Base-by-base conservation (phyloP, 2,113 vertebrate genomes). In the Neotoma lepida region DNA sequence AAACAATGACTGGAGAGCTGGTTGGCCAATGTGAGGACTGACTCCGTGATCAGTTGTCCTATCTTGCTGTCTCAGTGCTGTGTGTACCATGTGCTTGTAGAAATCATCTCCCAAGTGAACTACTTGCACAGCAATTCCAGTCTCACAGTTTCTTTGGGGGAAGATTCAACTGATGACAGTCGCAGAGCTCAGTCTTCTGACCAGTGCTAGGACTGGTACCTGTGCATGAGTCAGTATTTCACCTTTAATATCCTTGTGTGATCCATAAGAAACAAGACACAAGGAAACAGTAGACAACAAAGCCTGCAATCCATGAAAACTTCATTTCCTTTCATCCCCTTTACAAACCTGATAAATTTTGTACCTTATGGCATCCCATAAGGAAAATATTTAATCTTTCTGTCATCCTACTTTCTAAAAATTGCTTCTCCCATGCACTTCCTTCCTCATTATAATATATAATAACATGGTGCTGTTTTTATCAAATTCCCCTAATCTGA, bases 361-460 rank as follows among this genome's bases (percentile, higher is more conserved):
- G 39, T 71, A 96, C 68, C 63, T 95, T 93, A 92, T 87, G 78
- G 90, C 89, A 95, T 87, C 56, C 44, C 39, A 64, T 64, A 76
- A 91, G 73, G 63, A 94, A 96, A 95, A 87, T 93, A 95, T 95
- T 97, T 96, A 92, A 91, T 96, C 93, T 94, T 71, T 92, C 86
- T 94, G 77, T 93, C 82, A 90, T 89, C 49, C 90, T 89, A 84
- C 78, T 97, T 96, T 95, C 95, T 85, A 95, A 97, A 96, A 96
- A 91, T 93, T 89, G 46, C 73, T 93, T 89, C 82, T 88, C 41
- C 56, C 20, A 24, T 73, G 46, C 24, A 89, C 44, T 96, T 93
- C 82, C 87, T 94, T 89, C 28, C 91, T 94, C 89, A 95, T 96
- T 97, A 91, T 95, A 97, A 97, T 95, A 85, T 94, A 89, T 94